phyloP scores from a whole-genome alignment of 2,797 vertebrate species.

The Arrhamphus sclerolepis region DNA sequence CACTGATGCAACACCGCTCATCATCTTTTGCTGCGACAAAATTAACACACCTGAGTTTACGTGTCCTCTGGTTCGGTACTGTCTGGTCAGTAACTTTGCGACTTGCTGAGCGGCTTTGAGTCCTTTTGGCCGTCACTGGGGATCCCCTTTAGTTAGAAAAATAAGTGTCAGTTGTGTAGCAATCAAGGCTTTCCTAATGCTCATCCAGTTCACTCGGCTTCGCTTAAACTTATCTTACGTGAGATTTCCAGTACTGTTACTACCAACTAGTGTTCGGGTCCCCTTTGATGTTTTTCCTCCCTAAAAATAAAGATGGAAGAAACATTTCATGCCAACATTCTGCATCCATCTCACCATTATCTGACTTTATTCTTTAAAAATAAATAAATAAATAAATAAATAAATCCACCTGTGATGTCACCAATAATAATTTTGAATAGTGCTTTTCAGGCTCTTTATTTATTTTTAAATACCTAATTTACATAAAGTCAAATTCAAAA shows the following conservation, averaged over 20 bases:
- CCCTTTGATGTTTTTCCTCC: conserved; percentile 31
- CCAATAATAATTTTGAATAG: too few relatives aligned
- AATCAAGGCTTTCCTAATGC: too few relatives aligned
- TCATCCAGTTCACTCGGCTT: background rate
- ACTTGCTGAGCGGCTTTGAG: conserved; percentile 31
- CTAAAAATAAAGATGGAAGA: conserved; percentile 24
- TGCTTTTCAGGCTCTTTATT: too few relatives aligned
- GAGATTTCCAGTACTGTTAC: conserved; percentile 71
- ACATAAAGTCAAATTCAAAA: too few relatives aligned
- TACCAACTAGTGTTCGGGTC: conserved; percentile 27
- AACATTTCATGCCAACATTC: too few relatives aligned
- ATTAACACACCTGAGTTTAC: conserved; percentile 61
- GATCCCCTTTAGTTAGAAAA: conserved; percentile 10
- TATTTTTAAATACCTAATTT: too few relatives aligned
- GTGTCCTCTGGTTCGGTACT: background rate
- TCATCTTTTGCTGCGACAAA: too few relatives aligned
- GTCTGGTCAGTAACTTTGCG: conserved; percentile 41
- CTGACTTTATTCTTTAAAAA: too few relatives aligned
- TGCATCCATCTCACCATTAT: background rate
- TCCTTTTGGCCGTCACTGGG: conserved; percentile 34
- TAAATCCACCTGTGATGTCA: too few relatives aligned
- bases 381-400: too few relatives aligned
- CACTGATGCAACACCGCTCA: background rate
- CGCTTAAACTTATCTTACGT: conserved; percentile 25
- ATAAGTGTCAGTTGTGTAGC: background rate